Percentiles rank a stretch among this genome's conserved stretches.
Evolutionary conservation across 2,113 vertebrate species (phyloP).

Genomic region (Capricornis sumatraensis): DNA sequence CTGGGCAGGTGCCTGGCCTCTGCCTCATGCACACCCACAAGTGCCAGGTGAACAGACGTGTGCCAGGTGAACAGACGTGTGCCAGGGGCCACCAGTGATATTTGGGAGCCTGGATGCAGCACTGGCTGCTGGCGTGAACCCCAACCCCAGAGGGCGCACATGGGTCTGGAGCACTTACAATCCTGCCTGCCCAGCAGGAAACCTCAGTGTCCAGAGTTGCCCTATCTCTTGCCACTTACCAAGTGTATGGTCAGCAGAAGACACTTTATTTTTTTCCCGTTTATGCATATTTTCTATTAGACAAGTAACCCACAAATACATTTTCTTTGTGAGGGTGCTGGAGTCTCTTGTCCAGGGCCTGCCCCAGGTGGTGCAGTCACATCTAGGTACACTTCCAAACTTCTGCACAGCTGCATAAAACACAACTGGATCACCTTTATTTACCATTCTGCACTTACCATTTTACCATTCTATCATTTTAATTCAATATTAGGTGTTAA

Average conservation of each 20-base stretch:
- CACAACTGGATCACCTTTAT: fast-evolving
- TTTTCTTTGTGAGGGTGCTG: neutral
- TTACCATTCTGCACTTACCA: neutral
- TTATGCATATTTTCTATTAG: neutral
- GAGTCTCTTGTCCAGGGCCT: neutral
- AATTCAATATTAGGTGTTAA: neutral
- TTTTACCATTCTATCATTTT: neutral
- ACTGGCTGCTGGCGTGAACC: neutral
- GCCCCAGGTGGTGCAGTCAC: neutral
- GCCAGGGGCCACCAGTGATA: neutral
- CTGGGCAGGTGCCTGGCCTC: neutral
- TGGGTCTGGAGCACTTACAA: neutral
- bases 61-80: neutral
- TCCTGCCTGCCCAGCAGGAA: neutral
- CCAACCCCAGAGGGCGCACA: neutral
- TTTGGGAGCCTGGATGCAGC: neutral
- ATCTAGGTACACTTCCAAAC: neutral
- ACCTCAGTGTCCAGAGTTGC: neutral
- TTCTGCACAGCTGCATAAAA: fast-evolving
- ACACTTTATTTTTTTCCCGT: neutral
- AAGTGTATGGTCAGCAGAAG: neutral
- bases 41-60: neutral
- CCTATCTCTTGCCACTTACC: neutral
- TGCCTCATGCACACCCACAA: too few species aligned
- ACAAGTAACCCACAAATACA: neutral